Base-by-base conservation (phyloP, 2,888 invertebrate species). In the Conops quadrifasciatus region DNA sequence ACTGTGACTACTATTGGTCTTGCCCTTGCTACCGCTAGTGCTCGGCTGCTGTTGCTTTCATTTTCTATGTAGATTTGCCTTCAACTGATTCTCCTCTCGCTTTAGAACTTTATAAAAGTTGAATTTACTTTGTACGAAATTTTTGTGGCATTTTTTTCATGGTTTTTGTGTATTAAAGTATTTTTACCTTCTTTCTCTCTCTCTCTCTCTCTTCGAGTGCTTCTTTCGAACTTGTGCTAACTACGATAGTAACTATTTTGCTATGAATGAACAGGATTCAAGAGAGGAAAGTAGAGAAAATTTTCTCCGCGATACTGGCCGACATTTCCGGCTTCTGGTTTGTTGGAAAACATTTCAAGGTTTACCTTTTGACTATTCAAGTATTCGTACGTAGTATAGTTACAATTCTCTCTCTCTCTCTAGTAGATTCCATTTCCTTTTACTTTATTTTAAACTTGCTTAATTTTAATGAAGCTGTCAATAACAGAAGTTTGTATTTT, bases 381-480 rank as follows among this genome's bases (percentile, higher is more conserved):
- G 9, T 36, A 36, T 36, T 36, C 9, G 36, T 36, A n/a, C n/a
- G n/a, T n/a, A n/a, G n/a, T n/a, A n/a, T n/a, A n/a, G n/a, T n/a
- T n/a, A n/a, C n/a, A n/a, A 26, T 58, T 58, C n/a, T 13, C 26
- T 58, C 9, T 24, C 11, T 58, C 9, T 24, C 11, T 58, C 9
- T 26, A 13, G 15, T 58, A 15, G 7, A 5, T 28, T 28, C 24
- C 7, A 24, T 16, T 58, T 58, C 13, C 9, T 36, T 13, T 58
- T 58, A 26, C 15, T 58, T 21, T 53, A 3, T 11, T 19, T 53
- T 21, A 53, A 28, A 58, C 58, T 63, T 63, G 21, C 13, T 13
- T 63, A 47, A 16, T 63, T 63, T 63, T 47, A 63, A 47, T 63
- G 63, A 47, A 63, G 47, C 63, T 47, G 63, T 63, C 63, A 63